These are phyloP conservation scores for Eretmochelys imbricata DNA, from an alignment of 2,113 vertebrate genomes.

Conservation along the genomic window DNA sequence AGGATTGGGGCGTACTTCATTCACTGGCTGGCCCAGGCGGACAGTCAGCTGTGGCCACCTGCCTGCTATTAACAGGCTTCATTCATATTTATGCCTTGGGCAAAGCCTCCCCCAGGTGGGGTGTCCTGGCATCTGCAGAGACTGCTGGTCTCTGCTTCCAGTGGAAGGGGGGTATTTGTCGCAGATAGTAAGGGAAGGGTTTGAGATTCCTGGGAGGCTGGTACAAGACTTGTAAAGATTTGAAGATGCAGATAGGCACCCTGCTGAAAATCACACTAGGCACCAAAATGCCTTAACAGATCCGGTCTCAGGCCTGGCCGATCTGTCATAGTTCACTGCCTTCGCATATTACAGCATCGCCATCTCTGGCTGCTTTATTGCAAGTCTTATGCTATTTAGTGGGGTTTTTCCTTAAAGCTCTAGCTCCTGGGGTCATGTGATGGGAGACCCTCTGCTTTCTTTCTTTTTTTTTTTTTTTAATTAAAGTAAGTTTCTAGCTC, in stretches of 20 bases:
- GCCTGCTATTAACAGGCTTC: background rate
- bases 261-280: background rate
- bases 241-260: background rate
- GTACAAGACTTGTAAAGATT: background rate
- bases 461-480: background rate
- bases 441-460: background rate
- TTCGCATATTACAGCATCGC: too few species aligned
- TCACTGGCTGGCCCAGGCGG: background rate
- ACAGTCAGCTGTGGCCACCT: background rate
- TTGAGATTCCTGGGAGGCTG: background rate
- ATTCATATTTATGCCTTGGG: background rate
- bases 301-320: background rate
- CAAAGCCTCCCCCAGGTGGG: background rate
- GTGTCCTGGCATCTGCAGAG: background rate
- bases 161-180: background rate
- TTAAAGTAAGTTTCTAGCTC: background rate
- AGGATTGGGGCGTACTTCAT: background rate
- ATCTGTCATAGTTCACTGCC: too few species aligned
- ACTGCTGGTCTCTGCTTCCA: background rate
- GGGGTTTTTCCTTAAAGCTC: background rate
- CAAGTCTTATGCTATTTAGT: background rate
- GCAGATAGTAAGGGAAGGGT: background rate
- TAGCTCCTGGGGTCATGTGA: background rate
- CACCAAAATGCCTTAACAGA: background rate
- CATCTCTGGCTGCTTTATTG: background rate